Evolutionary conservation across 2,797 vertebrate genomes (phyloP), one percentile per base, ranked within the genome.

Genomic region (Halcyon smyrnensis): DNA sequence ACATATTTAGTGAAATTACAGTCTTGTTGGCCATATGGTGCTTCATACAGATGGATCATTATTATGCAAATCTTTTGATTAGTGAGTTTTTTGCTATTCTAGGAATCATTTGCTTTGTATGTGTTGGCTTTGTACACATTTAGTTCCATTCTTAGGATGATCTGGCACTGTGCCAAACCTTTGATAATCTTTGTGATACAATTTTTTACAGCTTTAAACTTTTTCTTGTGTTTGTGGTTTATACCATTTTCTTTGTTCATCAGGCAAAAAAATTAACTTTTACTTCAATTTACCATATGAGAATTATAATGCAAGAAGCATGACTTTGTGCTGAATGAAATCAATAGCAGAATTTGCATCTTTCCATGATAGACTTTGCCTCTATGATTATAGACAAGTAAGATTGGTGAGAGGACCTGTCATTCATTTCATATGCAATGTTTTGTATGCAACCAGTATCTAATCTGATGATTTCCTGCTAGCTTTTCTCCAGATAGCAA

Each of bases 51-150:
- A 97, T 93, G 92, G 93, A 84, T 96, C 81, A 93, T 94, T 96
- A 86, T 95, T 90, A 78, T 93, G 97, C 94, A 96, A 92, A 89
- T 90, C 88, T 94, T 95, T 84, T 95, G 90, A 97, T 96, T 95
- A 97, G 95, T 94, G 95, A 94, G 89, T 97, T 96, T 96, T 97
- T 76, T 94, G 67, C 90, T 91, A 93, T 90, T 96, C 90, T 90
- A 71, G 59, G 93, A 97, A 93, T 95, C 60, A 46, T 96, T 94
- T 95, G 67, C 80, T 96, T 96, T 93, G 91, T 92, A 77, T 91
- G 50, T 84, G 48, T 93, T 90, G 46, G 68, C 65, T 96, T 84
- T 86, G 45, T 96, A 73, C 56, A 51, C 45, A 80, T 93, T 92
- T 89, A 92, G 24, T 85, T 93, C 77, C 57, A 54, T 84, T 92